Percentiles rank a stretch among this genome's conserved stretches.
Evolutionary conservation across 2,888 invertebrate species (phyloP).

Genomic region (Carterocephalus palaemon): DNA sequence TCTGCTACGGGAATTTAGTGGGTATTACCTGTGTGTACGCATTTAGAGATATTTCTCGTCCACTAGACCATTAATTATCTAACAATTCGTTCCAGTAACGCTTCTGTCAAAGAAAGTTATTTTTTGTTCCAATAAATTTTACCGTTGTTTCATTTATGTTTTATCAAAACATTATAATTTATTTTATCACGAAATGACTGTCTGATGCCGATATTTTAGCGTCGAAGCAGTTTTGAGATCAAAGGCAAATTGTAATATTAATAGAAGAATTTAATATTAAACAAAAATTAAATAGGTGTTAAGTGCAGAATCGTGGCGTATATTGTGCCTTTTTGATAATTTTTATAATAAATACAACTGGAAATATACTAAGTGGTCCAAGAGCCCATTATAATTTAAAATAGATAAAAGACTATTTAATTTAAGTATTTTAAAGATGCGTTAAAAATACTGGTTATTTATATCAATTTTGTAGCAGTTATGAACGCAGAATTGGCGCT

Average conservation of each 20-base stretch:
- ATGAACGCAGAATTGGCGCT: too few relatives aligned
- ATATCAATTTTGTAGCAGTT: too few relatives aligned
- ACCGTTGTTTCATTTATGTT: slow-evolving; percentile 1
- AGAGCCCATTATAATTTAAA: too few relatives aligned
- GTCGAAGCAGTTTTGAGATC: background rate
- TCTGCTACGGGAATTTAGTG: slow-evolving; percentile 27
- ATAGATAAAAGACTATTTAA: too few relatives aligned
- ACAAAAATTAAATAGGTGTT: slow-evolving; percentile 1
- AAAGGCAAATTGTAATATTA: slow-evolving; percentile 3
- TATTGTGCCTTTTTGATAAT: background rate
- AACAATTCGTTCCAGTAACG: too few relatives aligned
- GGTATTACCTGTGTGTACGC: slow-evolving; percentile 1
- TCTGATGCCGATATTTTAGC: slow-evolving; percentile 1
- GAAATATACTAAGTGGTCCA: too few relatives aligned
- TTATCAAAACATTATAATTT: slow-evolving; percentile 2
- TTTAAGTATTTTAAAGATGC: too few relatives aligned
- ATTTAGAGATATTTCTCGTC: background rate
- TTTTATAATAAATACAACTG: too few relatives aligned
- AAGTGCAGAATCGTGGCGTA: background rate
- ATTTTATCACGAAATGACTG: background rate
- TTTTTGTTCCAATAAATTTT: background rate
- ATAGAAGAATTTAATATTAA: too few relatives aligned
- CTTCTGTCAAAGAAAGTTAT: too few relatives aligned
- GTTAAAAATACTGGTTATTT: too few relatives aligned
- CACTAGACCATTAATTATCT: too few relatives aligned